phyloP scores from a whole-genome alignment of 2,888 invertebrate genomes.

The Acanthosepion esculentum region DNA sequence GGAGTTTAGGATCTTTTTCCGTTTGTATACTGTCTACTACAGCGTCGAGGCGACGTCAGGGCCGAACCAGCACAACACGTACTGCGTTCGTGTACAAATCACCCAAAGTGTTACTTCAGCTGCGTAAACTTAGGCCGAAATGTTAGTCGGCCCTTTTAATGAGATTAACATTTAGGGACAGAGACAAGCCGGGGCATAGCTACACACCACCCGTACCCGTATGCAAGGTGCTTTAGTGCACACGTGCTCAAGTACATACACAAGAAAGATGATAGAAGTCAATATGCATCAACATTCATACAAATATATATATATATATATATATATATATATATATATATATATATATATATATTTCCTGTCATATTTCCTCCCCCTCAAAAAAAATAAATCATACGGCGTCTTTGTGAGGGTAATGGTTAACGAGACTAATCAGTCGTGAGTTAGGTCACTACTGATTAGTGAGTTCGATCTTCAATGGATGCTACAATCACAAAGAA shows the following conservation, averaged over 20 bases:
- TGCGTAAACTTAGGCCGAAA: neutral
- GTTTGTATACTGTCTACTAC: neutral
- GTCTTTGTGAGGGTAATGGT: too few relatives aligned
- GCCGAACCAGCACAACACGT: neutral
- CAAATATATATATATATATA: neutral
- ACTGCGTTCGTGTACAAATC: constrained; percentile 17
- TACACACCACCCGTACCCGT: neutral
- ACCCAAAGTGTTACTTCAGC: neutral
- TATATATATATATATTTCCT: neutral
- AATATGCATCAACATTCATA: too few relatives aligned
- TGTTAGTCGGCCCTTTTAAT: constrained; percentile 2
- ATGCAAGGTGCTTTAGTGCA: too few relatives aligned
- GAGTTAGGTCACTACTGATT: too few relatives aligned
- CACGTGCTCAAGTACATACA: too few relatives aligned
- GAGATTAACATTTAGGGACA: neutral
- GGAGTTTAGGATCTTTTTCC: neutral
- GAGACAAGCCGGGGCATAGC: neutral
- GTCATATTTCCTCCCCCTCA: too few relatives aligned
- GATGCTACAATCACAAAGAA: too few relatives aligned
- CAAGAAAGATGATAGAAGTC: too few relatives aligned
- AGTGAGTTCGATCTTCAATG: too few relatives aligned
- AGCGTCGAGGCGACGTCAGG: constrained; percentile 2
- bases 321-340: neutral
- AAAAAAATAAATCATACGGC: too few relatives aligned
- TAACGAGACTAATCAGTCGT: too few relatives aligned